Evolutionary conservation across 2,113 vertebrate species (phyloP).

Genomic region (Aphyosemion australe): DNA sequence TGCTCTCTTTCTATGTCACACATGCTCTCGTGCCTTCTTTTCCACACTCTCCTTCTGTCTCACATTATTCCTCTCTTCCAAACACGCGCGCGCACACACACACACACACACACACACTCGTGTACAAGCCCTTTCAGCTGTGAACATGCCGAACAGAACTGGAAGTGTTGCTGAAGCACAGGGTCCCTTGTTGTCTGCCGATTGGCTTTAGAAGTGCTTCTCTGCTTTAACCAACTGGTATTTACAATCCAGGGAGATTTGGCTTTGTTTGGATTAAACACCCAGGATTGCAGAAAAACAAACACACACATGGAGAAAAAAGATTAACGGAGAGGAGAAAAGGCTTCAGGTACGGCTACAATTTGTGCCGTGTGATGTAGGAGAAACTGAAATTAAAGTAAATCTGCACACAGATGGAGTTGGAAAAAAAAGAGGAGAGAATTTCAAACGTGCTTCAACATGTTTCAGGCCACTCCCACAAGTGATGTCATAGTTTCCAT

Average conservation of each 20-base stretch:
- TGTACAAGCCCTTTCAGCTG: constrained; percentile 43
- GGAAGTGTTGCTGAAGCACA: constrained; percentile 45
- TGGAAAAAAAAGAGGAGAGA: background rate
- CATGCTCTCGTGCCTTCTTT: constrained; percentile 46
- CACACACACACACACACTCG: constrained; percentile 16
- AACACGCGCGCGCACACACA: background rate
- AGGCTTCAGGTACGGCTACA: constrained; percentile 35
- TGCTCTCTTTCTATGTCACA: constrained; percentile 55
- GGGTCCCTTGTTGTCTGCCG: constrained; percentile 48
- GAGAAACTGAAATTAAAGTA: constrained; percentile 1
- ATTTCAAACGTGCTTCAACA: background rate
- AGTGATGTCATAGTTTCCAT: constrained; percentile 36
- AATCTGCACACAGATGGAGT: constrained; percentile 30
- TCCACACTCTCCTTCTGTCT: constrained; percentile 61
- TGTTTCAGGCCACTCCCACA: constrained; percentile 14
- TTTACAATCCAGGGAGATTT: constrained; percentile 59
- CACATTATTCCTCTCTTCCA: constrained; percentile 47
- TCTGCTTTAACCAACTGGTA: constrained; percentile 60
- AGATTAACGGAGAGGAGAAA: constrained; percentile 29
- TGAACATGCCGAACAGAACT: constrained; percentile 54
- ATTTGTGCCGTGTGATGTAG: constrained; percentile 19
- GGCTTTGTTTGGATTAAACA: constrained; percentile 67
- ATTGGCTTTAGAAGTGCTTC: constrained; percentile 50
- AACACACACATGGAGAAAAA: constrained; percentile 16
- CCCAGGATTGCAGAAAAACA: constrained; percentile 47